These are phyloP conservation scores for Lithobius niger DNA, from an alignment of 1,140 invertebrate genomes.

Conservation along the genomic window DNA sequence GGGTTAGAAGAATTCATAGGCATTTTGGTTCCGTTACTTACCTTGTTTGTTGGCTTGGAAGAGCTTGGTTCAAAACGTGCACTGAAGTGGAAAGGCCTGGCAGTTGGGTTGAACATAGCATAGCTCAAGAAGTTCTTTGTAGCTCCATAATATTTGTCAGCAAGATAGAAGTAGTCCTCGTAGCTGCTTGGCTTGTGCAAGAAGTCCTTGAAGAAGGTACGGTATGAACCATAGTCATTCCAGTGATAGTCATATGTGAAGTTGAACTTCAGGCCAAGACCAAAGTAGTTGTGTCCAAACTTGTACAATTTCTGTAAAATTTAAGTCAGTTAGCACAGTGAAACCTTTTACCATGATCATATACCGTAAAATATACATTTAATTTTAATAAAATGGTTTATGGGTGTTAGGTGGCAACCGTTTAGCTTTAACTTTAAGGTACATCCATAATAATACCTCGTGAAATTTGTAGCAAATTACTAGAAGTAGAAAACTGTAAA, in stretches of 20 bases:
- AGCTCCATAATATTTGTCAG: not conserved
- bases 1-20: too few relatives aligned
- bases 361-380: too few relatives aligned
- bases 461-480: too few relatives aligned
- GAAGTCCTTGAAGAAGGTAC: conserved; percentile 1
- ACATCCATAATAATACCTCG: too few relatives aligned
- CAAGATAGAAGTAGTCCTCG: not conserved
- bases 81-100: conserved; percentile 3
- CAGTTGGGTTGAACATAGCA: not conserved
- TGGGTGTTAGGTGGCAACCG: too few relatives aligned
- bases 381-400: too few relatives aligned
- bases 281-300: conserved; percentile 4
- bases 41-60: conserved; percentile 4
- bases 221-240: conserved; percentile 5
- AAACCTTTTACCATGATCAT: too few relatives aligned
- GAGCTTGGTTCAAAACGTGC: not conserved
- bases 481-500: too few relatives aligned
- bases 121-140: not conserved
- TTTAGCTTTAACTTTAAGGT: too few relatives aligned
- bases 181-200: not conserved
- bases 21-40: too few relatives aligned
- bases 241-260: not conserved
- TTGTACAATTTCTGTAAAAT: not conserved
- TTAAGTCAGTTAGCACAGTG: too few relatives aligned
- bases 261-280: conserved; percentile 1